These are phyloP conservation scores for Drosophila antonietae DNA, from an alignment of 2,888 invertebrate genomes.

Conservation along the genomic window DNA sequence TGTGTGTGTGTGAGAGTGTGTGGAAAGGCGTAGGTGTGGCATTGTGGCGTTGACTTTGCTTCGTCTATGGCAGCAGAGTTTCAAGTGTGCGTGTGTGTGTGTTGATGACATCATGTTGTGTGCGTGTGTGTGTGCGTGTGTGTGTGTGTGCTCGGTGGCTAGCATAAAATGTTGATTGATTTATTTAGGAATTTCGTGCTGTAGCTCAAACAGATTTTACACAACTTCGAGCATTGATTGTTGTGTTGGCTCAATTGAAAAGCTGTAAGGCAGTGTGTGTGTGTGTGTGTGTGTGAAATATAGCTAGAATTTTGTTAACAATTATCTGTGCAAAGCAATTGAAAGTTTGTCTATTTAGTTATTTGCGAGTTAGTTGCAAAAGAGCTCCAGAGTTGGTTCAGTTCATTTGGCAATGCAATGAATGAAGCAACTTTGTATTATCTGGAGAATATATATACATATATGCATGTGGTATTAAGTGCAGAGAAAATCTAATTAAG, in stretches of 20 bases:
- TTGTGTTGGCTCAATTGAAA: conserved; percentile 8
- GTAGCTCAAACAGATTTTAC: conserved; percentile 16
- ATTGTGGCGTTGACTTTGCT: background rate
- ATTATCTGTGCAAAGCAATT: background rate
- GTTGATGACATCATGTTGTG: background rate
- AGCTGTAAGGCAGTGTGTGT: background rate
- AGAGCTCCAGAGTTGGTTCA: background rate
- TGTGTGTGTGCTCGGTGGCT: conserved; percentile 14
- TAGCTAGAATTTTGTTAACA: background rate
- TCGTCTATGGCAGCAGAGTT: conserved; percentile 23
- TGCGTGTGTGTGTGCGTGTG: conserved; percentile 7
- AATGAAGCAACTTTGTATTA: background rate
- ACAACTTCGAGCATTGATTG: conserved; percentile 19
- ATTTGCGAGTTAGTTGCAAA: too few relatives aligned
- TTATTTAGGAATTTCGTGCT: conserved; percentile 17
- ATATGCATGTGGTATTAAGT: too few relatives aligned
- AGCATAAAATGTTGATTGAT: conserved; percentile 28
- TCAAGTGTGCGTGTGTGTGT: conserved; percentile 37
- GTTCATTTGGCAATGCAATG: background rate
- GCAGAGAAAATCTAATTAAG: background rate
- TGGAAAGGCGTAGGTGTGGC: conserved; percentile 1
- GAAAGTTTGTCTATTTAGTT: background rate
- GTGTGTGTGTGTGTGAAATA: background rate
- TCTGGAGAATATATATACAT: too few relatives aligned
- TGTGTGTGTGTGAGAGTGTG: too few relatives aligned